Percentiles rank a stretch among this genome's conserved stretches.
Evolutionary conservation across 2,888 invertebrate species (phyloP).

Genomic region (Epinotia ramella): DNA sequence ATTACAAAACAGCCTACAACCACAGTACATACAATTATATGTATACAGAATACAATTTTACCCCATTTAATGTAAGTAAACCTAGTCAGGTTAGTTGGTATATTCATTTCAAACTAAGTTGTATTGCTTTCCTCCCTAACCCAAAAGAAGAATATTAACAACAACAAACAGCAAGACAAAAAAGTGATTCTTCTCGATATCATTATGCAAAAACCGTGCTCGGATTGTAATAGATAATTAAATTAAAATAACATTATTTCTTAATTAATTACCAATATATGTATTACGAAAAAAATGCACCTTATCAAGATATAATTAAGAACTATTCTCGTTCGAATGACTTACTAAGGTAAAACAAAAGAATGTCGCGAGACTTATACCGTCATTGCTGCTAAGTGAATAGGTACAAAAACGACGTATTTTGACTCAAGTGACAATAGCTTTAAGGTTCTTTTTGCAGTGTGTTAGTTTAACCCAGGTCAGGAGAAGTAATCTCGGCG

Average conservation of each 20-base stretch:
- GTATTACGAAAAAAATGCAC: background rate
- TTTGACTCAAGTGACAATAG: background rate
- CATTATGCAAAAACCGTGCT: constrained; percentile 12
- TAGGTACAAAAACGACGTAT: background rate
- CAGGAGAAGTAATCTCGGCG: background rate
- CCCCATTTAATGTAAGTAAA: too few species aligned
- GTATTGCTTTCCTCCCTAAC: too few species aligned
- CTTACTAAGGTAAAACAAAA: constrained; percentile 9
- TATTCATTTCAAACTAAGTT: too few species aligned
- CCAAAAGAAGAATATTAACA: too few species aligned
- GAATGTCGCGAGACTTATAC: background rate
- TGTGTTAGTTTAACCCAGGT: background rate
- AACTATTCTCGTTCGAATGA: background rate
- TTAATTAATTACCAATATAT: background rate
- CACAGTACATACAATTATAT: too few species aligned
- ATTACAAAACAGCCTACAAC: too few species aligned
- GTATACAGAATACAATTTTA: too few species aligned
- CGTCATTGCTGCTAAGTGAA: background rate
- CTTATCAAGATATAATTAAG: background rate
- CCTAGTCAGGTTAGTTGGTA: too few species aligned
- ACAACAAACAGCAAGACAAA: background rate
- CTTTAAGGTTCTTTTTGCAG: constrained; percentile 1
- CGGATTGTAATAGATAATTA: constrained; percentile 24
- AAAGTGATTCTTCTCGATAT: background rate
- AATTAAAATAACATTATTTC: constrained; percentile 12